Evolutionary conservation across 2,113 vertebrate genomes (phyloP).

Genomic region (Sylvietta virens): DNA sequence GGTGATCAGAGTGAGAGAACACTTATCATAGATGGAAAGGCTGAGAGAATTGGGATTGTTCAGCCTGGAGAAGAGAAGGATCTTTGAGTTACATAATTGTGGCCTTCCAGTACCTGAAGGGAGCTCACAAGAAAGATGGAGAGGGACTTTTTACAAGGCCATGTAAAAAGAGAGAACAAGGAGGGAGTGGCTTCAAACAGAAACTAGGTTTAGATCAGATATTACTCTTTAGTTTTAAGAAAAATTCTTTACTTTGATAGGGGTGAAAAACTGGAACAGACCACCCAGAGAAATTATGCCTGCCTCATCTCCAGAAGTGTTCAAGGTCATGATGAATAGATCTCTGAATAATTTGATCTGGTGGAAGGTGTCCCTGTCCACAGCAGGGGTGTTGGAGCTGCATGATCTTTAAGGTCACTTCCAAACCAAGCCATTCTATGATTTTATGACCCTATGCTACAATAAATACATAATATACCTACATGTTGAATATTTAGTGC

Average conservation of each 20-base stretch:
- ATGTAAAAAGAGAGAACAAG: neutral
- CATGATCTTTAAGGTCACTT: neutral
- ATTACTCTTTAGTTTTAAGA: no score
- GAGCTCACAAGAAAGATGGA: neutral
- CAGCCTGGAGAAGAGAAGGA: neutral
- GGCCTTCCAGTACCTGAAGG: neutral
- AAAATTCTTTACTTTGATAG: neutral
- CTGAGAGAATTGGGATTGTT: neutral
- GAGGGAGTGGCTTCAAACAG: neutral
- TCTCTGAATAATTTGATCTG: neutral
- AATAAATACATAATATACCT: neutral
- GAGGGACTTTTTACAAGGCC: neutral
- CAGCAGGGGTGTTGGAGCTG: neutral
- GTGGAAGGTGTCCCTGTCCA: neutral
- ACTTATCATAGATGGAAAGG: rapidly evolving
- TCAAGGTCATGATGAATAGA: neutral
- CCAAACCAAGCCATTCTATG: neutral
- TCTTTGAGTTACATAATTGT: rapidly evolving
- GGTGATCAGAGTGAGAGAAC: neutral
- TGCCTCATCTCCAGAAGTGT: no score
- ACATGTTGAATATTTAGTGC: neutral
- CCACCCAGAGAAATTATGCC: neutral
- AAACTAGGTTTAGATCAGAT: neutral
- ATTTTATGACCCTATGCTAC: neutral
- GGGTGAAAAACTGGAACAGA: neutral